Percentiles rank a stretch among this genome's conserved stretches.
phyloP scores from a whole-genome alignment of 2,797 vertebrate genomes.

The Lagorchestes hirsutus region DNA sequence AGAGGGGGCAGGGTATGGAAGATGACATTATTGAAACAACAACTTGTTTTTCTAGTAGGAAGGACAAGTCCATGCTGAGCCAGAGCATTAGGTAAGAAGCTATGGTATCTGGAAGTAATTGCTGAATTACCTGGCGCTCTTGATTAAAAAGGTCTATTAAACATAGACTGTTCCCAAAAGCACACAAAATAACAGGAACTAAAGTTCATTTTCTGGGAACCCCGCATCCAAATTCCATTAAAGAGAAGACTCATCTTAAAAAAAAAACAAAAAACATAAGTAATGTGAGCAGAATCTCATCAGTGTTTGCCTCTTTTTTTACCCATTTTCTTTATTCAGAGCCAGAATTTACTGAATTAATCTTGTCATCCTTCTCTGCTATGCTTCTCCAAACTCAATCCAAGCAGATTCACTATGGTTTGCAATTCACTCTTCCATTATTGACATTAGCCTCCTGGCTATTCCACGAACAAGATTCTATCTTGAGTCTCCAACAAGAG shows the following conservation, averaged over 20 bases:
- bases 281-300: neutral
- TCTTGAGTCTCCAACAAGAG: neutral
- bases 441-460: neutral
- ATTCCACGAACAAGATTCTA: neutral
- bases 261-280: neutral
- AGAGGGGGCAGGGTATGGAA: neutral
- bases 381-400: neutral
- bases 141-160: neutral
- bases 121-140: neutral
- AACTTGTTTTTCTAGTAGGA: neutral
- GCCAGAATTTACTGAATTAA: neutral
- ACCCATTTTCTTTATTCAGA: neutral
- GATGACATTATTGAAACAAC: neutral
- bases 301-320: neutral
- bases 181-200: neutral
- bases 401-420: neutral
- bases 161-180: neutral
- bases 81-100: neutral
- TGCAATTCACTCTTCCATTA: neutral
- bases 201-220: neutral
- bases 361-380: neutral
- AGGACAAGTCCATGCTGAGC: neutral
- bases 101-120: neutral
- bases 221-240: neutral
- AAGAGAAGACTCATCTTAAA: neutral